Percentiles rank a stretch among this genome's conserved stretches.
Evolutionary conservation across 92 coral and sea anemone genomes (phyloP).

Genomic region (Heteractis magnifica): DNA sequence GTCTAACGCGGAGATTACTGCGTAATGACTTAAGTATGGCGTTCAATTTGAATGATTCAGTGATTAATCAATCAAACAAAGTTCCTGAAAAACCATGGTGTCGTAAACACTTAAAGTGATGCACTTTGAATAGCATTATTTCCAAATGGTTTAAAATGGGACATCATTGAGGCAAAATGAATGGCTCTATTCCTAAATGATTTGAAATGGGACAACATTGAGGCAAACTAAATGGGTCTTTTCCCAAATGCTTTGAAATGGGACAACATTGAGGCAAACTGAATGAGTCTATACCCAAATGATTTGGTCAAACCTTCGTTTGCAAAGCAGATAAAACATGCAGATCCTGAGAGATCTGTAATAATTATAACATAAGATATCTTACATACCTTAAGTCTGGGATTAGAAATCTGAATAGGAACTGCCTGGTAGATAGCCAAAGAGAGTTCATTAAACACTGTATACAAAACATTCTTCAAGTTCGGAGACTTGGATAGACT

Average conservation of each 20-base stretch:
- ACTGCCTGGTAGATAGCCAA: slow-evolving; percentile 55
- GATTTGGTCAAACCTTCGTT: too few relatives aligned
- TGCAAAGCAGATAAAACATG: too few relatives aligned
- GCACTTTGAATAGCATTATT: background rate
- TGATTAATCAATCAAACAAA: too few relatives aligned
- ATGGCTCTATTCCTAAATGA: background rate
- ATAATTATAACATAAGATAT: background rate
- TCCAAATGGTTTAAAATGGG: background rate
- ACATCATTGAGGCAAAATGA: background rate
- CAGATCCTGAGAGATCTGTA: background rate
- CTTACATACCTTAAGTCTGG: slow-evolving; percentile 32
- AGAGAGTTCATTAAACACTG: slow-evolving; percentile 52
- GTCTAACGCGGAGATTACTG: too few relatives aligned
- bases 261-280: background rate
- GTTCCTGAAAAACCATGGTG: background rate
- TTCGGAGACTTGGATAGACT: slow-evolving; percentile 46
- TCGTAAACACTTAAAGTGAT: background rate
- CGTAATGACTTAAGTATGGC: too few relatives aligned
- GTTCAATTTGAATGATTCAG: too few relatives aligned
- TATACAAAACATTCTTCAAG: slow-evolving; percentile 29
- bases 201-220: background rate
- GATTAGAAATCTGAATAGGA: slow-evolving; percentile 8
- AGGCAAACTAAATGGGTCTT: background rate
- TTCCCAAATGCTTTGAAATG: background rate
- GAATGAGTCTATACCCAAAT: background rate